Evolutionary conservation across 2,888 invertebrate genomes (phyloP), one percentile per base, ranked within the genome.

Genomic region (Drosophila antonietae): DNA sequence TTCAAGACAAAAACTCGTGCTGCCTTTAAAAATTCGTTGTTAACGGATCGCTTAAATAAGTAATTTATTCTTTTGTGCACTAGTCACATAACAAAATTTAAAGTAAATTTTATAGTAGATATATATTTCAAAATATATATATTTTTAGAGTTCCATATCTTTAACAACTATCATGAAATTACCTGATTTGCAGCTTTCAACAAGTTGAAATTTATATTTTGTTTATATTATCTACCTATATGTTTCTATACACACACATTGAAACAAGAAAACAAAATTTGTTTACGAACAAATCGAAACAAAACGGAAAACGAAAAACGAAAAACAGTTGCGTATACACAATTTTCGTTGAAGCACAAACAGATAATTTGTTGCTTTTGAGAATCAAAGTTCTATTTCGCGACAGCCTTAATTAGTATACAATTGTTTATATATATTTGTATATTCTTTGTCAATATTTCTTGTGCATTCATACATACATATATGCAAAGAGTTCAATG

Each of bases 201-300:
- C 23, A 15, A 14, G 12, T 49, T 43, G 20, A 53, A 33, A 53
- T 44, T 37, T 15, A 28, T 59, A 12, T 57, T 47, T 23, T 15
- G 8, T 18, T 18, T 15, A 5, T 18, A 12, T 20, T 20, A 51
- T 37, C 35, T 20, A 18, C 1, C 35, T 23, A 10, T 14, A 35
- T 33, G 6, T 35, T n/a, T 58, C 12, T 7, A 18, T n/a, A n/a
- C 33, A 56, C 41, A 37, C 41, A 46, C 56, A 39, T 15, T 39
- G 39, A 39, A 39, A 15, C 39, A 61, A 51, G 31, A 47, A 67
- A 72, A 69, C 59, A 53, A 55, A 61, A 59, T 80, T 84, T 84
- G 88, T 89, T 84, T 89, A 89, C 88, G 76, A 89, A 89, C 12
- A 53, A 46, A 3, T 14, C 47, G 44, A 43, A 60, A 57, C 62